phyloP scores from a whole-genome alignment of 2,797 vertebrate genomes.

The Taeniopygia guttata region DNA sequence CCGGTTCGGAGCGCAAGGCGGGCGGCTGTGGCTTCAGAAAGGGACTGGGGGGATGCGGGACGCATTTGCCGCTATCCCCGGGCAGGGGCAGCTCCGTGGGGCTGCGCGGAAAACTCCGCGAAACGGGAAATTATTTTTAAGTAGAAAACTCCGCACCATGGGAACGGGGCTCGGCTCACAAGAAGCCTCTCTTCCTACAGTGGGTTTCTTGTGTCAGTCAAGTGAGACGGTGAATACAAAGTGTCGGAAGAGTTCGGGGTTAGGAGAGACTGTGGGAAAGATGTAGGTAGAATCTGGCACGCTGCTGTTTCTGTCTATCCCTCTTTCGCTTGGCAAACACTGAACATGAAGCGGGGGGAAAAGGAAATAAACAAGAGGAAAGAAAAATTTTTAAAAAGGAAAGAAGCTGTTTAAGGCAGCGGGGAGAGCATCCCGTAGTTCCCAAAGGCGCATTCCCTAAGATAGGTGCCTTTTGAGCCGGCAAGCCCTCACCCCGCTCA shows the following conservation, averaged over 20 bases:
- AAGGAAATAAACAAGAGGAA: neutral
- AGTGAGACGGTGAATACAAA: constrained; percentile 67
- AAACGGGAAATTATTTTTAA: constrained; percentile 34
- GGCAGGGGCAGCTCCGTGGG: neutral
- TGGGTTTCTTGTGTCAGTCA: constrained; percentile 68
- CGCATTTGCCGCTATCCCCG: neutral
- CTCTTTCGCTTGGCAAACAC: neutral
- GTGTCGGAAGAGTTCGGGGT: constrained; percentile 34
- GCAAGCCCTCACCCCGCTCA: neutral
- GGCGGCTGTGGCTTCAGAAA: neutral
- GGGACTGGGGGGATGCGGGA: neutral
- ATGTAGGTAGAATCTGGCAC: neutral
- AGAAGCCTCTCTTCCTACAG: constrained; percentile 52
- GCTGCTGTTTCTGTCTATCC: neutral
- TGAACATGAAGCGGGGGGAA: neutral
- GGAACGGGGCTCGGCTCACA: constrained; percentile 57
- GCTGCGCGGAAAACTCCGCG: neutral
- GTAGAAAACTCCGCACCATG: constrained; percentile 60
- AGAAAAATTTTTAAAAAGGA: neutral
- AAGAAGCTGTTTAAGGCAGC: neutral
- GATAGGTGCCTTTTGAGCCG: neutral
- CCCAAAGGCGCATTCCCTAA: neutral
- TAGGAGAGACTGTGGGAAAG: constrained; percentile 22
- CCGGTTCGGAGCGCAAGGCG: neutral
- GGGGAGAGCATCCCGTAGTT: neutral